These are phyloP conservation scores for Mylabris phalerata DNA, from an alignment of 1,140 invertebrate genomes.

Conservation along the genomic window DNA sequence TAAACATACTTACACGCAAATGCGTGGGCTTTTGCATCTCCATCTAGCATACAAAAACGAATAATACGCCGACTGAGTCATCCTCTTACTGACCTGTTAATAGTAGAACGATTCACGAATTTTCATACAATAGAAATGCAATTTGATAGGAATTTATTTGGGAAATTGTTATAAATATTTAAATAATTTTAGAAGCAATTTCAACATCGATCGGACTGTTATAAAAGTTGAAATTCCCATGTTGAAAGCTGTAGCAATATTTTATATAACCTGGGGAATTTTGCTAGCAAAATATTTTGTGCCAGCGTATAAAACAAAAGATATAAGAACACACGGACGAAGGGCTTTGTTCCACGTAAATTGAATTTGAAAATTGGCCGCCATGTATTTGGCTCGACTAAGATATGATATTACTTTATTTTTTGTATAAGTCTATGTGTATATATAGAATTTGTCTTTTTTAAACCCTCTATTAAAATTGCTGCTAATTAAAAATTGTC, in stretches of 20 bases:
- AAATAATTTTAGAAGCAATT: conserved; percentile 14
- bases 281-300: conserved; percentile 34
- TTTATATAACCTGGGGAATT: conserved; percentile 37
- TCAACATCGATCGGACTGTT: conserved; percentile 15
- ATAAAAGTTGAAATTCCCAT: conserved; percentile 31
- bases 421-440: not conserved
- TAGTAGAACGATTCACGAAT: too few species aligned
- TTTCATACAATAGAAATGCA: too few species aligned
- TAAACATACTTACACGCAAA: conserved; percentile 17
- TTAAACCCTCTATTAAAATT: too few species aligned
- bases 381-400: conserved; percentile 27
- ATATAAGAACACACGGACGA: conserved; percentile 19
- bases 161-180: conserved; percentile 8
- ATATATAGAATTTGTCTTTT: too few species aligned
- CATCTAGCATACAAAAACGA: not conserved
- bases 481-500: too few species aligned
- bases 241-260: conserved; percentile 30
- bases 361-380: conserved; percentile 42
- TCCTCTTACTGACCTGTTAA: not conserved
- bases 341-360: conserved; percentile 39
- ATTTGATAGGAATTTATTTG: not conserved
- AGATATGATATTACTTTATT: conserved; percentile 34
- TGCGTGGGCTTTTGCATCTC: conserved; percentile 11
- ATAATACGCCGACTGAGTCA: conserved; percentile 5
- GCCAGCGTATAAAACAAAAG: conserved; percentile 29